phyloP scores from a whole-genome alignment of 2,888 invertebrate species.

The Tridacna gigas region DNA sequence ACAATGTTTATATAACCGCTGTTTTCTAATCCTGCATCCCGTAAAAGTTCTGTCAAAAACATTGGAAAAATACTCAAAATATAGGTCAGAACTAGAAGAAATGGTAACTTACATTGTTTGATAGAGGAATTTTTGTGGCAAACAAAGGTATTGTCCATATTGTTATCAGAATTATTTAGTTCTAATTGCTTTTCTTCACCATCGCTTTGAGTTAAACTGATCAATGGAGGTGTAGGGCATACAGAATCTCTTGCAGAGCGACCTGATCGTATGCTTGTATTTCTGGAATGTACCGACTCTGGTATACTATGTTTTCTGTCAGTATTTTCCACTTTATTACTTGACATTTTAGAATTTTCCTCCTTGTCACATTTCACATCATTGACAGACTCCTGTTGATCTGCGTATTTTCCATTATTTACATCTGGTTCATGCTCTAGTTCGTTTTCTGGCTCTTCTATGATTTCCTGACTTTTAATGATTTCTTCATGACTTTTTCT shows the following conservation, averaged over 20 bases:
- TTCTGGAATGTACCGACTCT: conserved; percentile 41
- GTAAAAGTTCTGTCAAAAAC: conserved; percentile 73
- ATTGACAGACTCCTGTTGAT: not conserved
- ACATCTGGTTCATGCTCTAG: conserved; percentile 25
- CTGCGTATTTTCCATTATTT: not conserved
- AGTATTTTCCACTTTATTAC: not conserved
- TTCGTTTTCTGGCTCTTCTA: conserved; percentile 55
- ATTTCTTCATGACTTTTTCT: conserved; percentile 57
- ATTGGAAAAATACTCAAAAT: conserved; percentile 75
- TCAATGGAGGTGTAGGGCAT: conserved; percentile 63
- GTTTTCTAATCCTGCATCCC: conserved; percentile 61
- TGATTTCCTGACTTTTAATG: conserved; percentile 58
- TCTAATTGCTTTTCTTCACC: conserved; percentile 61
- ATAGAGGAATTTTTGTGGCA: conserved; percentile 35
- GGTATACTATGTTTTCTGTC: conserved; percentile 20
- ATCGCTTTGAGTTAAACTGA: conserved; percentile 62
- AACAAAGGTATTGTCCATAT: conserved; percentile 46
- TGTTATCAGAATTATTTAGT: conserved; percentile 46
- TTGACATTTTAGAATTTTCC: not conserved
- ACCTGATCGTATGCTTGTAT: conserved; percentile 47
- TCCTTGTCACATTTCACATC: not conserved
- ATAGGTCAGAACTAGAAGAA: conserved; percentile 73
- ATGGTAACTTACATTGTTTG: conserved; percentile 69
- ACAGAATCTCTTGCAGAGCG: conserved; percentile 58
- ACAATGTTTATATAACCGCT: conserved; percentile 74